Percentiles rank a stretch among this genome's conserved stretches.
Evolutionary conservation across 2,888 invertebrate genomes (phyloP).

Genomic region (Chrysopilus asiliformis): DNA sequence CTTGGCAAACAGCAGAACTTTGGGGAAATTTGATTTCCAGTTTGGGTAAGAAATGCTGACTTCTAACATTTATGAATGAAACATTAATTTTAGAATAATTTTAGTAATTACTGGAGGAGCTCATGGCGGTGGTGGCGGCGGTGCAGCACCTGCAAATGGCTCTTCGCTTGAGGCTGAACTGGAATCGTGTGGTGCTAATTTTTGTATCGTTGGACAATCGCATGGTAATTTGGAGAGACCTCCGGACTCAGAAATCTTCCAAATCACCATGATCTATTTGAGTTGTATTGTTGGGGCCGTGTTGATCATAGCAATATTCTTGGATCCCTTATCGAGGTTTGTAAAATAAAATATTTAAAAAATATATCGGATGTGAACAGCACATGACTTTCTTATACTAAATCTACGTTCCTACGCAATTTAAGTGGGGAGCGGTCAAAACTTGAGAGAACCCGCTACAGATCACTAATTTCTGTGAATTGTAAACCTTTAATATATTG

Average conservation of each 20-base stretch:
- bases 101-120: slow-evolving; percentile 43
- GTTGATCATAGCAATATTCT: slow-evolving; percentile 69
- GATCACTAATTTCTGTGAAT: too few relatives aligned
- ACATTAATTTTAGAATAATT: too few relatives aligned
- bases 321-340: slow-evolving; percentile 80
- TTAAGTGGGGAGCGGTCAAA: too few relatives aligned
- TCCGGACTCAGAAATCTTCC: slow-evolving; percentile 72
- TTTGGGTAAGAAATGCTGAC: slow-evolving; percentile 41
- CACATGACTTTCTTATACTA: too few relatives aligned
- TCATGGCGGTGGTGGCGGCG: slow-evolving; percentile 43
- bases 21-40: slow-evolving; percentile 97
- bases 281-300: slow-evolving; percentile 77
- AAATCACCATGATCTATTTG: slow-evolving; percentile 79
- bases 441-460: background rate
- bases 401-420: too few relatives aligned
- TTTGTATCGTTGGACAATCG: slow-evolving; percentile 59
- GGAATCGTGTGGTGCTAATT: slow-evolving; percentile 63
- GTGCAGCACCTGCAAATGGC: slow-evolving; percentile 32
- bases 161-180: slow-evolving; percentile 39
- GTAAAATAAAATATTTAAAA: background rate
- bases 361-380: background rate
- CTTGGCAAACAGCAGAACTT: slow-evolving; percentile 92
- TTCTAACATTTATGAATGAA: slow-evolving; percentile 38
- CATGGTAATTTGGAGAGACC: slow-evolving; percentile 70
- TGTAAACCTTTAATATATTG: too few relatives aligned